Evolutionary conservation across 1,140 invertebrate genomes (phyloP).

Genomic region (Trinorchestia longiramus): DNA sequence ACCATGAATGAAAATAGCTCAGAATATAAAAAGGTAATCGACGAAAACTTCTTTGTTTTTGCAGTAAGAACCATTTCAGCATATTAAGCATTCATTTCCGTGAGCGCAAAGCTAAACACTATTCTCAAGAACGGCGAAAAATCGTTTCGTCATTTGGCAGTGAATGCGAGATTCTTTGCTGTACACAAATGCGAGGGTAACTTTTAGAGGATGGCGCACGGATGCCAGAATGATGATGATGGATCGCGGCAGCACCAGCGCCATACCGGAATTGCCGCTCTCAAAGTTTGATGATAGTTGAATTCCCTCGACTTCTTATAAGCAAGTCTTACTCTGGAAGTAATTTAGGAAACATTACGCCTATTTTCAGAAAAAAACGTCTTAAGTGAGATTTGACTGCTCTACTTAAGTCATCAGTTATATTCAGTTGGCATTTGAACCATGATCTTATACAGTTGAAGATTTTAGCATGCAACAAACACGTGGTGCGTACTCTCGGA

Average conservation of each 20-base stretch:
- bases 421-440: background rate
- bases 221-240: conserved; percentile 38
- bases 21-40: background rate
- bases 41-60: background rate
- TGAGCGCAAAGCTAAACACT: background rate
- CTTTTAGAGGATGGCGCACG: background rate
- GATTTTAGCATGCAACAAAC: background rate
- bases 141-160: conserved; percentile 4
- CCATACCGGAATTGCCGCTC: background rate
- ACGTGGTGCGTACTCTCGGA: background rate
- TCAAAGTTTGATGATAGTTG: conserved; percentile 21
- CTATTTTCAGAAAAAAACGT: background rate
- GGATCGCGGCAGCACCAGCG: conserved; percentile 22
- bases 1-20: background rate
- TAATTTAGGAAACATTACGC: background rate
- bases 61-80: background rate
- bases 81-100: background rate
- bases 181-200: conserved; percentile 15
- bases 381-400: background rate
- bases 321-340: background rate
- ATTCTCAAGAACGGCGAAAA: background rate
- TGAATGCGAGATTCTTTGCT: conserved; percentile 4
- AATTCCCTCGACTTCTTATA: conserved; percentile 4
- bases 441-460: background rate
- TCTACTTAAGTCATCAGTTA: background rate